Evolutionary conservation across 2,888 invertebrate genomes (phyloP), one percentile per base, ranked within the genome.

Genomic region (Ophonus ardosiacus): DNA sequence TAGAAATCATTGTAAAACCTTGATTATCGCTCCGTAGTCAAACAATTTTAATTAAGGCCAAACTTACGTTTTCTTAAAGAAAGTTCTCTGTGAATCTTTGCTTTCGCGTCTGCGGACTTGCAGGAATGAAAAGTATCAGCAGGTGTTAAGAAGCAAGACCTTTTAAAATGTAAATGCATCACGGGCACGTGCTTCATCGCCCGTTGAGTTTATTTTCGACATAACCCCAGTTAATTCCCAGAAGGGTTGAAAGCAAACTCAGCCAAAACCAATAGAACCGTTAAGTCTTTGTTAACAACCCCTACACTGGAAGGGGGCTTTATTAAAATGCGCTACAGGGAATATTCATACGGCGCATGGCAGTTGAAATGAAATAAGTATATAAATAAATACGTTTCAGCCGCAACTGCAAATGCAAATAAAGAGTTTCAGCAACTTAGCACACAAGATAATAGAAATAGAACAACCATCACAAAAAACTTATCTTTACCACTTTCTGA

Each of bases 251-350:
- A 10, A 59, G 80, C 38, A 61, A 80, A 61, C 80, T 80, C 61
- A 61, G 13, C 59, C 80, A 78, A 78, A 78, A 78, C 78, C 78
- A 78, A 78, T 78, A 78, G 78, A 57, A 78, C 78, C 57, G 78
- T 78, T 78, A 78, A 78, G 78, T 78, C 78, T 78, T 78, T 78
- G 78, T 57, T 78, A 78, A 78, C 78, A 78, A 15, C 78, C 57
- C 57, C 18, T 38, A 51, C 15, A 18, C 21, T 31, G 57, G 24
- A 8, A 40, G 31, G 24, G 78, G 18, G 57, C 56, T 56, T 56
- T 78, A 78, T 78, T 78, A 78, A 78, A 78, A 78, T 78, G 43
- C 24, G 38, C 71, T 40, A n/a, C 31, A n/a, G 40, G 40, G 40
- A 38, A 68, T 43, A 43, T 74, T 40, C 40, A 40, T 74, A 68